Evolutionary conservation across 2,797 vertebrate species (phyloP).

Genomic region (Typhlichthys eigenmanni): DNA sequence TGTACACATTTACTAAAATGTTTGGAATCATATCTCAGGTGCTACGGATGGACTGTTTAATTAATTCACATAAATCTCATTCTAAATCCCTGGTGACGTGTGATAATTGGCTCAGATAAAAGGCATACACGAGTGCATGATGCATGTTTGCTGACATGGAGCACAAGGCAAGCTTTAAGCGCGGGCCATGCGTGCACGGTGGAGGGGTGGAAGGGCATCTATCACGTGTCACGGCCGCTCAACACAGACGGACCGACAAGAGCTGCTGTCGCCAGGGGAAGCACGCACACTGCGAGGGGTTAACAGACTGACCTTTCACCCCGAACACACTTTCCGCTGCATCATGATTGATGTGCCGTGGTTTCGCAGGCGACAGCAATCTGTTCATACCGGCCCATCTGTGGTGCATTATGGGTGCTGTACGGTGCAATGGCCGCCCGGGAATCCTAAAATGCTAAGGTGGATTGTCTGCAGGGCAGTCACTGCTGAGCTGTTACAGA

Average conservation of each 20-base stretch:
- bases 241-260: constrained; percentile 47
- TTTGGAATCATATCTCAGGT: no score
- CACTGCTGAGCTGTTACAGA: constrained; percentile 12
- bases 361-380: constrained; percentile 40
- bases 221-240: constrained; percentile 43
- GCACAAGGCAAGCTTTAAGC: constrained; percentile 11
- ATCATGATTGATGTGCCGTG: constrained; percentile 48
- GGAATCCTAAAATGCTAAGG: constrained; percentile 40
- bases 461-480: constrained; percentile 26
- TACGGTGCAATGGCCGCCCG: constrained; percentile 26
- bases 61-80: no score
- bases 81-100: background rate
- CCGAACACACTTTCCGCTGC: constrained; percentile 9
- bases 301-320: constrained; percentile 65
- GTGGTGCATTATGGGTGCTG: constrained; percentile 44
- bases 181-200: constrained; percentile 24
- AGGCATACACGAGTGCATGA: background rate
- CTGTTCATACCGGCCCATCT: constrained; percentile 23
- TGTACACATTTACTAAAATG: no score
- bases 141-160: background rate
- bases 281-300: constrained; percentile 26
- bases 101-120: background rate
- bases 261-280: constrained; percentile 12
- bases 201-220: constrained; percentile 18
- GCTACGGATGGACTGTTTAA: no score